These are phyloP conservation scores for Dendroctonus valens DNA, from an alignment of 1,140 invertebrate species.

Conservation along the genomic window DNA sequence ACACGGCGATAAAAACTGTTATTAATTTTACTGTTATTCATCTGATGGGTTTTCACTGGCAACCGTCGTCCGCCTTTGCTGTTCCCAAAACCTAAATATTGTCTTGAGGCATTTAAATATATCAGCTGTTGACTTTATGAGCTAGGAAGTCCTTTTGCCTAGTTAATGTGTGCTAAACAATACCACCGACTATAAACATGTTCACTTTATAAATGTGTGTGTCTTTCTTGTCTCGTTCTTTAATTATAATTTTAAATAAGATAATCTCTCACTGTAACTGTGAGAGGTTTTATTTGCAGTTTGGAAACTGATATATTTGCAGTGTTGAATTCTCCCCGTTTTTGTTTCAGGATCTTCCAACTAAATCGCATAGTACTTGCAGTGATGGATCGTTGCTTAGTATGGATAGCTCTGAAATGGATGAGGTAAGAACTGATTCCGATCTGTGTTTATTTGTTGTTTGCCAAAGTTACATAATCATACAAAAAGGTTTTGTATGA, in stretches of 20 bases:
- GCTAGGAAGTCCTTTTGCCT: not conserved
- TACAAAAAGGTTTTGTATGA: no score
- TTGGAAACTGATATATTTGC: no score
- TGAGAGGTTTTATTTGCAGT: no score
- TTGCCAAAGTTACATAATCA: no score
- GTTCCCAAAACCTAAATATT: slow-evolving; percentile 21
- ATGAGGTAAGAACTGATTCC: slow-evolving; percentile 52
- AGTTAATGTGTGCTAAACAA: no score
- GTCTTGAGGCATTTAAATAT: slow-evolving; percentile 11
- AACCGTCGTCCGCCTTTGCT: not conserved
- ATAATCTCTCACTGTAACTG: no score
- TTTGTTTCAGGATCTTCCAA: slow-evolving; percentile 54
- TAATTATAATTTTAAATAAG: no score
- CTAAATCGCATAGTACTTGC: slow-evolving; percentile 66
- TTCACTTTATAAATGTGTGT: no score
- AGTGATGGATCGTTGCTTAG: slow-evolving; percentile 70
- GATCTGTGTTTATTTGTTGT: no score
- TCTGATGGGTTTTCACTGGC: slow-evolving; percentile 11
- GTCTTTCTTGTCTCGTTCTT: no score
- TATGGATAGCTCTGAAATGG: slow-evolving; percentile 70
- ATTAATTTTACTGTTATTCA: slow-evolving; percentile 16
- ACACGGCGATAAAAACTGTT: slow-evolving; percentile 8
- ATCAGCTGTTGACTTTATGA: not conserved
- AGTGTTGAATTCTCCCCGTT: slow-evolving; percentile 1
- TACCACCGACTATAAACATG: not conserved